Conservation (phyloP, 2,888 invertebrate genomes). For the Chesias legatella region DNA sequence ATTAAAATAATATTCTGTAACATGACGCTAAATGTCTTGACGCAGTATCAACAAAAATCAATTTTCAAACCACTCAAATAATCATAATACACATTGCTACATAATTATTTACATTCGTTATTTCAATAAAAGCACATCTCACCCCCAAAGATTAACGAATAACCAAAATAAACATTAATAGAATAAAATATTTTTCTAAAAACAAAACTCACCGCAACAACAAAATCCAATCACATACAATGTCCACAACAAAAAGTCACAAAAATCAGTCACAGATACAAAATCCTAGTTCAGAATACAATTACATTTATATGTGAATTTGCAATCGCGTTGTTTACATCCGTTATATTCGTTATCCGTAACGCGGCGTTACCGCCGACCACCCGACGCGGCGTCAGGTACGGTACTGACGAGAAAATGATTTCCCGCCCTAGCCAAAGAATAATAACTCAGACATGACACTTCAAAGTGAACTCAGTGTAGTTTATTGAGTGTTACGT, state of each 20-base stretch:
- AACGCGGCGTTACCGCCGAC: constrained; percentile 37
- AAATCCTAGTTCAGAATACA: constrained; percentile 6
- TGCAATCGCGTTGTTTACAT: constrained; percentile 37
- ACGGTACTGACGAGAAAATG: constrained; percentile 54
- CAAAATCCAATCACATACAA: constrained; percentile 43
- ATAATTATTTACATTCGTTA: too few species aligned
- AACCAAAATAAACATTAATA: background rate
- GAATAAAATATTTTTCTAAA: constrained; percentile 13
- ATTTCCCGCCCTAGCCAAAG: constrained; percentile 62
- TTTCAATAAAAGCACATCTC: too few species aligned
- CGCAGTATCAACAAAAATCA: too few species aligned
- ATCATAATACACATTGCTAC: too few species aligned
- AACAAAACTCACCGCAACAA: constrained; percentile 37
- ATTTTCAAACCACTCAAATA: too few species aligned
- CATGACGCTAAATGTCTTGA: too few species aligned
- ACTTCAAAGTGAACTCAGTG: constrained; percentile 17
- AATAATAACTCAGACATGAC: constrained; percentile 41
- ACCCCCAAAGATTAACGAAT: constrained; percentile 3
- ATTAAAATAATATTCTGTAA: too few species aligned
- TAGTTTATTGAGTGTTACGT: too few species aligned
- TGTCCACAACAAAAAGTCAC: constrained; percentile 28
- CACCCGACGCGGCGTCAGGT: constrained; percentile 47
- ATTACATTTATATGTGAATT: background rate
- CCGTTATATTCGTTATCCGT: constrained; percentile 38
- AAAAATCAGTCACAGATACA: constrained; percentile 7